Base-by-base conservation (phyloP, 2,797 vertebrate genomes). In the Pangasius djambal region DNA sequence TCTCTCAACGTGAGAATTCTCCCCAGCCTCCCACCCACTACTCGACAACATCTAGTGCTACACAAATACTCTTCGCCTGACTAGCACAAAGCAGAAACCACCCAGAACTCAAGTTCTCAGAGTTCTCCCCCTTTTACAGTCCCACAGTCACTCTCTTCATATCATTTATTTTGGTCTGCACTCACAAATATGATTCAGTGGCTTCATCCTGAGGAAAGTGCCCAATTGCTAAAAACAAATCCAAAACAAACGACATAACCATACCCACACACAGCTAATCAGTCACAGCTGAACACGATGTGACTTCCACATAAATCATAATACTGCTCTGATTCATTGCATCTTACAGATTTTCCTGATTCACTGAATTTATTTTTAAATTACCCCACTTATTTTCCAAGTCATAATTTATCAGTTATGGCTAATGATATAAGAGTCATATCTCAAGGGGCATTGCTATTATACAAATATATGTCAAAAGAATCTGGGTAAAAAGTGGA, bases 321-420 rank as follows among this genome's bases (percentile, higher is more conserved):
- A 86, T 87, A 90, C 85, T 89, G 85, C 65, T 9, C 1, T 85
- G 40, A 88, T 52, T 22, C 67, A 6, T 82, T 83, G 55, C 86
- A 85, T 87, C 69, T 31, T 72, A 31, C 15, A 82, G 61, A n/a
- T 22, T 3, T 85, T 79, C 55, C 61, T 63, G 86, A 83, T 55
- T 59, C 18, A 25, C 28, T n/a, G 31, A 31, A 59, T 79, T 20
- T 69, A 34, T 44, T 13, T 40, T 50, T 13, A 34, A 65, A 61
- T 83, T 6, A 65, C 34, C 0, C 8, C 70, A 52, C 22, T 83
- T 37, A 13, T 48, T 79, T 61, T 85, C 18, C 20, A 72, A 75
- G 22, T 25, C 9, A 34, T 37, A 40, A 37, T 70, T 69, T 85
- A 40, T 82, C 50, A 9, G 6, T 85, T 15, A 55, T 70, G 65